Percentiles rank a stretch among this genome's conserved stretches.
Evolutionary conservation across 2,888 invertebrate species (phyloP).

Genomic region (Hemithea aestivaria): DNA sequence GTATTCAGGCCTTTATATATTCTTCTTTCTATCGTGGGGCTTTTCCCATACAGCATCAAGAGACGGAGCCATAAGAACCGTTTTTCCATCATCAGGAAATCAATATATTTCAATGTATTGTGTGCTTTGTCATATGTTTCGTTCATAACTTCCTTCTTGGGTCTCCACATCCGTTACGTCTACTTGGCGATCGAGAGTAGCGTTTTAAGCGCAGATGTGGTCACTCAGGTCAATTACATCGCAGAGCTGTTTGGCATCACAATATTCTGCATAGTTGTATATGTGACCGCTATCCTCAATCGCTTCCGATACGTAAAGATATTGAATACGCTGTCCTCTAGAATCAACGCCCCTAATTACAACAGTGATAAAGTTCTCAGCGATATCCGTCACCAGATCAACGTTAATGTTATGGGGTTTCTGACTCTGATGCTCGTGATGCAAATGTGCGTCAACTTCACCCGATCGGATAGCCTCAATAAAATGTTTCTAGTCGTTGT

Average conservation of each 20-base stretch:
- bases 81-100: slow-evolving; percentile 39
- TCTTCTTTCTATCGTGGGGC: slow-evolving; percentile 36
- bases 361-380: slow-evolving; percentile 33
- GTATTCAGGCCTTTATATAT: slow-evolving; percentile 45
- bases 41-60: slow-evolving; percentile 46
- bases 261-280: slow-evolving; percentile 40
- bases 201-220: slow-evolving; percentile 39
- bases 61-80: slow-evolving; percentile 30
- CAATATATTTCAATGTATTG: slow-evolving; percentile 56
- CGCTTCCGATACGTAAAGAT: slow-evolving; percentile 47
- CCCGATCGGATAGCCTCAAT: slow-evolving; percentile 46
- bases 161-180: slow-evolving; percentile 44
- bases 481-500: slow-evolving; percentile 49
- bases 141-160: slow-evolving; percentile 38
- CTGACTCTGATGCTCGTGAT: slow-evolving; percentile 32
- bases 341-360: slow-evolving; percentile 33
- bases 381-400: slow-evolving; percentile 39
- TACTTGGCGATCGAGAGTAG: slow-evolving; percentile 33
- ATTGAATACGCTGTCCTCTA: slow-evolving; percentile 44
- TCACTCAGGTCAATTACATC: slow-evolving; percentile 57
- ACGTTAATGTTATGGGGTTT: slow-evolving; percentile 28
- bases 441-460: slow-evolving; percentile 46
- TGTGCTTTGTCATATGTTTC: slow-evolving; percentile 38
- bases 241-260: slow-evolving; percentile 43
- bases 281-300: slow-evolving; percentile 43